Base-by-base conservation (phyloP, 2,797 vertebrate genomes). In the Orestias chungarensis region DNA sequence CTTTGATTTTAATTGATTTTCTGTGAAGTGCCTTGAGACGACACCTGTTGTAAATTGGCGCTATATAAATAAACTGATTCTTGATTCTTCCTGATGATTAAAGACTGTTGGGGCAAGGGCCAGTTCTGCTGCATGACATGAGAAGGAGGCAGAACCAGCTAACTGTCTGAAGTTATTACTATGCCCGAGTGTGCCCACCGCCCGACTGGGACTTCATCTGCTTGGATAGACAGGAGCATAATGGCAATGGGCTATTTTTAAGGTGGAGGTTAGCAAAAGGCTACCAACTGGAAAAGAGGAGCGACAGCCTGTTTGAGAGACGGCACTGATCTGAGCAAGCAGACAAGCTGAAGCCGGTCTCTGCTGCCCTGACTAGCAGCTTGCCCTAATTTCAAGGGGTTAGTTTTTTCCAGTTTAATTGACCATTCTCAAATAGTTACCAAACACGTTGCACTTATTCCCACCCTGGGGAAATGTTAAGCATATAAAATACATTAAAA, bases 91-190 rank as follows among this genome's bases (percentile, higher is more conserved):
- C 38, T 49, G 57, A 69, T 64, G 75, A 65, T 76, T 66, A 68
- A 75, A 79, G 80, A 78, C 3, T 62, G 38, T 10, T 15, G 43
- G 67, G 69, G 40, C 57, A 64, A 66, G 67, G 71, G 59, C 42
- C 57, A 47, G 43, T 9, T 31, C 55, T 46, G 68, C 70, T 67
- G 52, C 11, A 3, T 2, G 3, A 40, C 15, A 57, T 43, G 71
- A 75, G 44, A 31, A 42, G 62, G 57, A 86, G 77, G 80, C 66
- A 12, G 73, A 73, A 65, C 72, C 80, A 77, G 75, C 85, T 83
- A 83, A 88, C 90, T 90, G 88, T 90, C 87, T 64, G 78, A 80
- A 90, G 76, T 86, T 82, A 87, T 92, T 88, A 86, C 82, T 76
- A 79, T 69, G 87, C 82, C 82, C 54, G 65, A 82, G 70, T 79